Conservation (phyloP, 2,888 invertebrate species). For the Oegoconia quadripuncta region DNA sequence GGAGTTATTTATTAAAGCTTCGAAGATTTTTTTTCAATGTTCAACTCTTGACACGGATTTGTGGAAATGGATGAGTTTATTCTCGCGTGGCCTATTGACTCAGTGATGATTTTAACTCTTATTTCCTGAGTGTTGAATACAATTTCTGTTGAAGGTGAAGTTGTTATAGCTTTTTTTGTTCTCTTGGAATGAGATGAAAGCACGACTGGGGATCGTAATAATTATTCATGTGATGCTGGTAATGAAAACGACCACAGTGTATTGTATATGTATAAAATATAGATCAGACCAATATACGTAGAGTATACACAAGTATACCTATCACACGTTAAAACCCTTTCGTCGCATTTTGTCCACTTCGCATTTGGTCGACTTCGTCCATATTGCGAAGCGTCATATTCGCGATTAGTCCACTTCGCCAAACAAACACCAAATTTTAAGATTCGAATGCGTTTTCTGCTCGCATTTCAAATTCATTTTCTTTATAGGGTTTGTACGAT, state of each 20-base stretch:
- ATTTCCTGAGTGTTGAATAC: slow-evolving; percentile 29
- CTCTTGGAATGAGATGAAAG: slow-evolving; percentile 12
- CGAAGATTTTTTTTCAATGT: slow-evolving; percentile 48
- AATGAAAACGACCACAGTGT: slow-evolving; percentile 14
- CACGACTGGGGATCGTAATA: slow-evolving; percentile 14
- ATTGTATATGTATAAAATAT: too few species aligned
- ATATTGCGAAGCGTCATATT: too few species aligned
- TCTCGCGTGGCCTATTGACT: slow-evolving; percentile 36
- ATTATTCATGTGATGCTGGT: slow-evolving; percentile 17
- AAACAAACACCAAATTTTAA: too few species aligned
- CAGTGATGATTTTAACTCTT: slow-evolving; percentile 34
- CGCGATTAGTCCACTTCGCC: too few species aligned
- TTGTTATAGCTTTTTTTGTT: slow-evolving; percentile 40
- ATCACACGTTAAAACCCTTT: too few species aligned
- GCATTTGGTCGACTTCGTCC: too few species aligned
- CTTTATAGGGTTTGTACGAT: too few species aligned
- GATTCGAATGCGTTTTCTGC: too few species aligned
- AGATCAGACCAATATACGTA: too few species aligned
- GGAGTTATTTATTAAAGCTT: slow-evolving; percentile 58
- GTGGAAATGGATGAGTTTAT: slow-evolving; percentile 60
- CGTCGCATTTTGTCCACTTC: too few species aligned
- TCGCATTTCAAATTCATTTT: too few species aligned
- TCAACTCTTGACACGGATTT: slow-evolving; percentile 67
- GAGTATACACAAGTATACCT: too few species aligned
- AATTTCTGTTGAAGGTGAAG: slow-evolving; percentile 26